Evolutionary conservation across 2,113 vertebrate species (phyloP).

Genomic region (Dasypus novemcinctus): DNA sequence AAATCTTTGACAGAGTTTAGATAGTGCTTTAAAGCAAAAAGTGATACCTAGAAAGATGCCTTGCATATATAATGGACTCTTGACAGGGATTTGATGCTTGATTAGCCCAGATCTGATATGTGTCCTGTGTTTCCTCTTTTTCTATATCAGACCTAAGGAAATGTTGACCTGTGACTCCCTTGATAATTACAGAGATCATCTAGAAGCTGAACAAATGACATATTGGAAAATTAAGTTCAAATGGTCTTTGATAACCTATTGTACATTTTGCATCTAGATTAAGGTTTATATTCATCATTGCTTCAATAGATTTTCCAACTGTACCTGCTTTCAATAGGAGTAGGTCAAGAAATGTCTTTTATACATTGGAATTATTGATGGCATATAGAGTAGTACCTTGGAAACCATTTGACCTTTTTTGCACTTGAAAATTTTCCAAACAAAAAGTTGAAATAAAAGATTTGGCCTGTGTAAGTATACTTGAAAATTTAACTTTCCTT

Average conservation of each 20-base stretch:
- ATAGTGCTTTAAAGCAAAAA: not conserved
- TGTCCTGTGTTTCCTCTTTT: not conserved
- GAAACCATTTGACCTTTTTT: not conserved
- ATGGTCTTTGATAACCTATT: not conserved
- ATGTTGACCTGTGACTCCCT: not conserved
- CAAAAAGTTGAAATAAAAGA: not conserved
- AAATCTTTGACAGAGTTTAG: not conserved
- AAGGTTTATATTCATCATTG: not conserved
- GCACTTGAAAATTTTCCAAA: not conserved
- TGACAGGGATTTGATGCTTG: not conserved
- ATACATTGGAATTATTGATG: not conserved
- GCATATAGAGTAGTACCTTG: not conserved
- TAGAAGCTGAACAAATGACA: not conserved
- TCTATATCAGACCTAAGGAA: not conserved
- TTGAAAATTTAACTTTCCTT: not conserved
- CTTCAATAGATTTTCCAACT: not conserved
- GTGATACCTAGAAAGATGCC: not conserved
- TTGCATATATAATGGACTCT: not conserved
- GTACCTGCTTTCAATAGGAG: not conserved
- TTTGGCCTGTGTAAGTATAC: not conserved
- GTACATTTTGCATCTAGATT: not conserved
- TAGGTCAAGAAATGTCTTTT: not conserved
- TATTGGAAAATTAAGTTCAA: not conserved
- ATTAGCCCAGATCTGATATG: not conserved
- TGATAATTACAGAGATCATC: constrained; percentile 21